Percentiles rank a stretch among this genome's conserved stretches.
Conservation (phyloP, 2,888 invertebrate genomes). For the Scaptomyza polygonia region DNA sequence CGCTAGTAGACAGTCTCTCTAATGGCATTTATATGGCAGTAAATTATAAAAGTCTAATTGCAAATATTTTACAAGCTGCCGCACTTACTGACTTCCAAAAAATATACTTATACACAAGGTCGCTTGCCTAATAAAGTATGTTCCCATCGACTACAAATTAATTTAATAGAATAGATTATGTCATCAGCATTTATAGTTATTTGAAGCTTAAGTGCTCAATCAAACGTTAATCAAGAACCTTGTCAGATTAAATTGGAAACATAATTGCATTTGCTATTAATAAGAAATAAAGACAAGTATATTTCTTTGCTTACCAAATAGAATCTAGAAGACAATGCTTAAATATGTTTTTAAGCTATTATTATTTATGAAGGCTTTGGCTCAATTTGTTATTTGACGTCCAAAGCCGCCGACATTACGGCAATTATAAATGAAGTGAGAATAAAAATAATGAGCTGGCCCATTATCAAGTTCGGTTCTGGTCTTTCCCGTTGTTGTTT, state of each 20-base stretch:
- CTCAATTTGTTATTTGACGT: conserved; percentile 55
- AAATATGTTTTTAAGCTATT: conserved; percentile 51
- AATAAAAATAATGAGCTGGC: conserved; percentile 33
- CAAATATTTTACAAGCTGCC: conserved; percentile 26
- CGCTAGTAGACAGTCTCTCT: conserved; percentile 14
- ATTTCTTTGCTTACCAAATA: conserved; percentile 37
- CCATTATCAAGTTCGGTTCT: conserved; percentile 9
- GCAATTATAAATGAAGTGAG: conserved; percentile 57
- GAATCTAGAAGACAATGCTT: conserved; percentile 14
- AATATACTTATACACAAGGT: conserved; percentile 11
- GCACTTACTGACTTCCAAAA: conserved; percentile 3
- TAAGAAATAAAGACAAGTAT: conserved; percentile 20
- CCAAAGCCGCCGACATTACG: conserved; percentile 39
- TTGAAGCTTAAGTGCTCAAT: conserved; percentile 2
- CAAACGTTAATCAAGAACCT: conserved; percentile 12
- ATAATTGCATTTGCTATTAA: conserved; percentile 37
- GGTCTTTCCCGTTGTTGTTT: background rate
- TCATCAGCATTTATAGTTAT: conserved; percentile 2
- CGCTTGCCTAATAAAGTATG: conserved; percentile 24
- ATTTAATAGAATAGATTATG: conserved; percentile 8
- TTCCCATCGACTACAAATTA: background rate
- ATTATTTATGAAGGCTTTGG: conserved; percentile 22
- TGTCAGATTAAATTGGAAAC: conserved; percentile 5
- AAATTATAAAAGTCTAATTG: conserved; percentile 52
- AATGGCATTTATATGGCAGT: conserved; percentile 53